Conservation (phyloP, 2,113 vertebrate genomes). For the Murina feae region DNA sequence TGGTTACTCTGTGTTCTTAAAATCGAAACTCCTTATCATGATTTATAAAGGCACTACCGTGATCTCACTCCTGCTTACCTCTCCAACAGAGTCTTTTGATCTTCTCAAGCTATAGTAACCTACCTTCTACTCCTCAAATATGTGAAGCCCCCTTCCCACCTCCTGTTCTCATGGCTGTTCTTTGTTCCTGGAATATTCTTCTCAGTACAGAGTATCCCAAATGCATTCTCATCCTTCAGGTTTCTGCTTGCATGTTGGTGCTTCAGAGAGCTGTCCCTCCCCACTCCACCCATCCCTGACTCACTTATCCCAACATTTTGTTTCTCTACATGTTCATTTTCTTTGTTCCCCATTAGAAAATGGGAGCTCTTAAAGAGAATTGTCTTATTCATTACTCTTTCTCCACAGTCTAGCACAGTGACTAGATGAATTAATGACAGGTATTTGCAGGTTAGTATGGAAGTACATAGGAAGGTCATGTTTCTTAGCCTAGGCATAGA, state of each 20-base stretch:
- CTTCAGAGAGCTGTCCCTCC: not conserved
- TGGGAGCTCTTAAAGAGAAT: not conserved
- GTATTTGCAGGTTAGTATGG: not conserved
- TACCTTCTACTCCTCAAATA: not conserved
- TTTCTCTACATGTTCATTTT: not conserved
- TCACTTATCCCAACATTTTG: not conserved
- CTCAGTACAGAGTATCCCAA: not conserved
- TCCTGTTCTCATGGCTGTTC: not conserved
- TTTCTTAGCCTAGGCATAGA: not conserved
- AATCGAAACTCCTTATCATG: not conserved
- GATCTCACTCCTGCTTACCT: not conserved
- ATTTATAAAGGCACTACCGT: not conserved
- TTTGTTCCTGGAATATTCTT: not conserved
- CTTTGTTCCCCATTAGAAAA: not conserved
- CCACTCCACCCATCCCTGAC: not conserved
- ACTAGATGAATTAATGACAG: not conserved
- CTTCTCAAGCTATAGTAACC: not conserved
- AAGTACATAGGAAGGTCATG: not conserved
- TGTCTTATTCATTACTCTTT: not conserved
- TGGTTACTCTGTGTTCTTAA: slow-evolving; percentile 13
- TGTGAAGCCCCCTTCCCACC: not conserved
- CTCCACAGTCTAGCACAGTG: not conserved
- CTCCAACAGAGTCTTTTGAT: not conserved
- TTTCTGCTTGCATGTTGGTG: not conserved
- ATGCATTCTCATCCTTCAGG: not conserved